phyloP scores from a whole-genome alignment of 2,888 invertebrate species.

The Mimas tiliae region DNA sequence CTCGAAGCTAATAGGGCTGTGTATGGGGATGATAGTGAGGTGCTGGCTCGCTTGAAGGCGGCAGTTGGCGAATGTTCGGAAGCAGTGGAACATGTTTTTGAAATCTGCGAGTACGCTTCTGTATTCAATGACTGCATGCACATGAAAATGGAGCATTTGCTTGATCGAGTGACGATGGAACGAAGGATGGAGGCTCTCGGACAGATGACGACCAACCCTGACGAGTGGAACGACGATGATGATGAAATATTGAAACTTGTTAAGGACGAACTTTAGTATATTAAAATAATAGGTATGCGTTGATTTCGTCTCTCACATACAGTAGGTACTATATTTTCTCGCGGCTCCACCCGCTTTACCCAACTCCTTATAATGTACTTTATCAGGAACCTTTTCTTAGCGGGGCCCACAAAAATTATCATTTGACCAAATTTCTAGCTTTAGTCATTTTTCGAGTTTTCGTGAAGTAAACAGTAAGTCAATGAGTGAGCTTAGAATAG shows the following conservation, averaged over 20 bases:
- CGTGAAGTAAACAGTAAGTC: too few relatives aligned
- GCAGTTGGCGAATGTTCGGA: conserved; percentile 65
- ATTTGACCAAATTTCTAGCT: too few relatives aligned
- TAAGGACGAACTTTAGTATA: conserved; percentile 69
- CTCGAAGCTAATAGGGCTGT: conserved; percentile 65
- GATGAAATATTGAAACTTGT: conserved; percentile 69
- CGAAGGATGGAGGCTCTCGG: conserved; percentile 74
- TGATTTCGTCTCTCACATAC: neutral
- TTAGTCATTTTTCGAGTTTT: too few relatives aligned
- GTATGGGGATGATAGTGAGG: conserved; percentile 72
- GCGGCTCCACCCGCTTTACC: too few relatives aligned
- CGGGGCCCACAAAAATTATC: too few relatives aligned
- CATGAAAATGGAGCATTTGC: conserved; percentile 76
- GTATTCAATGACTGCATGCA: conserved; percentile 81
- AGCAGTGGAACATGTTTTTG: conserved; percentile 65
- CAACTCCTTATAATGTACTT: too few relatives aligned
- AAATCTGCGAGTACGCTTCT: conserved; percentile 75
- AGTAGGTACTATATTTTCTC: too few relatives aligned
- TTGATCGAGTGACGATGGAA: conserved; percentile 74
- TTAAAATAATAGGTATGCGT: too few relatives aligned
- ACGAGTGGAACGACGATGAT: conserved; percentile 70
- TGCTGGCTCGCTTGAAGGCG: conserved; percentile 57
- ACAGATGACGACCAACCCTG: conserved; percentile 64
- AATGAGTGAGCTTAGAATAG: too few relatives aligned
- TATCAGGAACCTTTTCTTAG: too few relatives aligned